phyloP scores from a whole-genome alignment of 2,797 vertebrate genomes.

The Champsocephalus gunnari region DNA sequence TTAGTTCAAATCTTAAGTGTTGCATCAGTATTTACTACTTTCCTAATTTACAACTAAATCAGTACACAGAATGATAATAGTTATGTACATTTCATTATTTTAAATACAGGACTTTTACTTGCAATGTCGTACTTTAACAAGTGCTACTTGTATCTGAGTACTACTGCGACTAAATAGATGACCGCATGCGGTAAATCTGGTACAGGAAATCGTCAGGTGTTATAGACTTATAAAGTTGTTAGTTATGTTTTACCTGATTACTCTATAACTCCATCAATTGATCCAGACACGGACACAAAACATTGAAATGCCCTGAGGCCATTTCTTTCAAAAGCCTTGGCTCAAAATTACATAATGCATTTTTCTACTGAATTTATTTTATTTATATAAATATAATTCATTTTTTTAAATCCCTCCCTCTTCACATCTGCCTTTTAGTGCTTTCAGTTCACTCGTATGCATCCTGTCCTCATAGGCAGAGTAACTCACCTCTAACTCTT shows the following conservation, averaged over 20 bases:
- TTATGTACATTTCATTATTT: too few relatives aligned
- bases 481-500: constrained; percentile 18
- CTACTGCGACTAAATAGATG: too few relatives aligned
- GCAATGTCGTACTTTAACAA: too few relatives aligned
- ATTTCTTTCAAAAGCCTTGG: background rate
- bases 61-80: too few relatives aligned
- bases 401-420: background rate
- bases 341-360: background rate
- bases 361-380: background rate
- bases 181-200: too few relatives aligned
- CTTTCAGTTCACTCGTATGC: constrained; percentile 27
- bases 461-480: constrained; percentile 13
- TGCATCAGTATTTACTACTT: background rate
- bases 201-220: background rate
- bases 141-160: too few relatives aligned
- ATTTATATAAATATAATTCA: background rate
- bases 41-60: too few relatives aligned
- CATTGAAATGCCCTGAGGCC: background rate
- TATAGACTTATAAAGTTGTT: background rate
- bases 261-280: background rate
- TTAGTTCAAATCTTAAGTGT: too few relatives aligned
- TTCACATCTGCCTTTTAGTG: background rate
- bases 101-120: too few relatives aligned
- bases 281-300: background rate
- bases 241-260: background rate